Evolutionary conservation across 2,797 vertebrate species (phyloP).

Genomic region (Oreonectes daqikongensis): DNA sequence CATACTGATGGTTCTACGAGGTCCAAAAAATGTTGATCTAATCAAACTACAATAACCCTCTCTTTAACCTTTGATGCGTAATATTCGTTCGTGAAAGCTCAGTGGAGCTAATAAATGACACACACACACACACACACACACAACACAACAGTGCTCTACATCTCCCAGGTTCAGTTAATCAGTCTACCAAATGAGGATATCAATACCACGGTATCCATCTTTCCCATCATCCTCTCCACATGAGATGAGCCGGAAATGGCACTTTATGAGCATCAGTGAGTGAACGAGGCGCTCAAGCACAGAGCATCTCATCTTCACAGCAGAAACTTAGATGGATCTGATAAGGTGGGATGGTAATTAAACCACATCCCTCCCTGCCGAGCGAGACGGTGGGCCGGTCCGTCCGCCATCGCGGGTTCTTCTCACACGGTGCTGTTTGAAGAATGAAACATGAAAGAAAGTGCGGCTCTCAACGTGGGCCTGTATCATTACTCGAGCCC

Average conservation of each 20-base stretch:
- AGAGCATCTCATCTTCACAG: conserved; percentile 56
- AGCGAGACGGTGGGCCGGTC: conserved; percentile 63
- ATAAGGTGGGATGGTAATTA: conserved; percentile 68
- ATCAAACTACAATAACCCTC: background rate
- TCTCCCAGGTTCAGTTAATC: conserved; percentile 37
- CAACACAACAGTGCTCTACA: background rate
- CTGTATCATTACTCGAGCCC: conserved; percentile 79
- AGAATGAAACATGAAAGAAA: conserved; percentile 91
- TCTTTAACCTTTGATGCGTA: conserved; percentile 15
- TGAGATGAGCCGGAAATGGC: conserved; percentile 40
- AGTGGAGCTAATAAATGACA: conserved; percentile 17
- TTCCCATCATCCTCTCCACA: conserved; percentile 46
- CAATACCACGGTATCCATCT: conserved; percentile 33
- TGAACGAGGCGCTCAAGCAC: conserved; percentile 50
- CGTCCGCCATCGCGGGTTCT: conserved; percentile 50
- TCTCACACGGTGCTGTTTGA: conserved; percentile 71
- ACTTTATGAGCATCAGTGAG: conserved; percentile 46
- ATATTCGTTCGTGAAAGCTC: conserved; percentile 7
- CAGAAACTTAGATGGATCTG: conserved; percentile 65
- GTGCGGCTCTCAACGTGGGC: conserved; percentile 69
- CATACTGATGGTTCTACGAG: background rate
- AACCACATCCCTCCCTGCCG: conserved; percentile 62
- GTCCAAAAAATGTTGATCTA: background rate
- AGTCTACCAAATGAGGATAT: conserved; percentile 44
- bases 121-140: conserved; percentile 10